Conservation (phyloP, 2,797 vertebrate genomes). For the Arvicola amphibius region DNA sequence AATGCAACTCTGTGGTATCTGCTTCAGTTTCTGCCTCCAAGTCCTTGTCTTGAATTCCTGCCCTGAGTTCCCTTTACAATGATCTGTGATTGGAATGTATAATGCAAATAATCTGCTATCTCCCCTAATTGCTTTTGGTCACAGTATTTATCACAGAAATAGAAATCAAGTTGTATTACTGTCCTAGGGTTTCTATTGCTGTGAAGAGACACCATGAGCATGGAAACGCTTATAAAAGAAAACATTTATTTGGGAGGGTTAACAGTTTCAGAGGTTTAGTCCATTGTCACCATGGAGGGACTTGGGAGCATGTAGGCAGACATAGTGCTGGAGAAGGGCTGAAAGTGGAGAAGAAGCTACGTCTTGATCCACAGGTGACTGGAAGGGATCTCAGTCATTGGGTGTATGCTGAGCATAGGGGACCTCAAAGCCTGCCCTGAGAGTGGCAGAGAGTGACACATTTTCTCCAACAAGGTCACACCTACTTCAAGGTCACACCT, state of each 20-base stretch:
- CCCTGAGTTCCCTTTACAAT: background rate
- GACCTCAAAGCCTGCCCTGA: background rate
- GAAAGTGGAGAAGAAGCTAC: background rate
- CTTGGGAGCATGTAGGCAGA: background rate
- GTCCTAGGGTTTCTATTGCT: background rate
- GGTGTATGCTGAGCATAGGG: background rate
- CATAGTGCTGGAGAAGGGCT: background rate
- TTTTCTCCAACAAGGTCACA: background rate
- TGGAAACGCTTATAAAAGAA: background rate
- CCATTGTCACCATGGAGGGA: background rate
- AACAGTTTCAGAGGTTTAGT: background rate
- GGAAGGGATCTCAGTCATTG: background rate
- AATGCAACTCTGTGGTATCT: background rate
- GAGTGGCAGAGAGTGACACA: no score
- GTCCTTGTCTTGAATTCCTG: background rate
- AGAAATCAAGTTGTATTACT: background rate
- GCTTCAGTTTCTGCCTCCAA: background rate
- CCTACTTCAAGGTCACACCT: background rate
- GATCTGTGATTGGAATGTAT: background rate
- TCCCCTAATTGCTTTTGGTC: background rate
- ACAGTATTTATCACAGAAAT: background rate
- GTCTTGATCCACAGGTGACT: background rate
- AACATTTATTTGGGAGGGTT: background rate
- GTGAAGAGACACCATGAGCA: background rate
- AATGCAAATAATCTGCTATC: background rate